Base-by-base conservation (phyloP, 2,888 invertebrate genomes). In the Psylliodes chrysocephalus region DNA sequence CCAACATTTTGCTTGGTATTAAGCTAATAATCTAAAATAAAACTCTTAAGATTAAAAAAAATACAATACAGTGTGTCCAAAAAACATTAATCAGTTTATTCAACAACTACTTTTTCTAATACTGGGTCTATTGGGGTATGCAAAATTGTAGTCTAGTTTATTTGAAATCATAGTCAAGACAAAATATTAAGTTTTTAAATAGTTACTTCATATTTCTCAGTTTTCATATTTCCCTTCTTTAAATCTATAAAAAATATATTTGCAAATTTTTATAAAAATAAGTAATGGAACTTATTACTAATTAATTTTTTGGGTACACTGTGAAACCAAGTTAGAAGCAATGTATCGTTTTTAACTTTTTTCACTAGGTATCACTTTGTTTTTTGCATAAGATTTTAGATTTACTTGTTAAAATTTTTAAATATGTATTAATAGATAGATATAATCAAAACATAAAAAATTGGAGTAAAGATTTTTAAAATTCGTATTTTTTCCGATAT, bases 1-100 rank as follows among this genome's bases (percentile, higher is more conserved):
- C 44, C 44, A 44, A 44, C 44, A 7, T 44, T 44, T 19, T 44
- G 44, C 44, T 44, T 44, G 44, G 44, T 15, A 44, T 22, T 10
- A 44, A 19, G 19, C 19, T 19, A 19, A n/a, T 42, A n/a, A 42
- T 17, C 15, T 42, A 4, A 33, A 33, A 7, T 33, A 6, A 10
- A 33, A 33, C 33, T 22, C 22, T 46, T 22, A 19, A 6, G 19
- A 22, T 18, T 46, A 46, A n/a, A 12, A 15, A 14, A 38, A 38
- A 14, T 33, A 4, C 12, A 19, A 46, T 46, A n/a, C 15, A 46
- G 7, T 22, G 46, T 46, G 7, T 22, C 22, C 22, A 22, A 46
- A 46, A 42, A 6, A 42, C n/a, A n/a, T n/a, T n/a, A n/a, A n/a
- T n/a, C n/a, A n/a, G n/a, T n/a, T n/a, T n/a, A n/a, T n/a, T n/a